Evolutionary conservation across 2,888 invertebrate species (phyloP), one percentile per base, ranked within the genome.

Genomic region (Leucophora obtusa): DNA sequence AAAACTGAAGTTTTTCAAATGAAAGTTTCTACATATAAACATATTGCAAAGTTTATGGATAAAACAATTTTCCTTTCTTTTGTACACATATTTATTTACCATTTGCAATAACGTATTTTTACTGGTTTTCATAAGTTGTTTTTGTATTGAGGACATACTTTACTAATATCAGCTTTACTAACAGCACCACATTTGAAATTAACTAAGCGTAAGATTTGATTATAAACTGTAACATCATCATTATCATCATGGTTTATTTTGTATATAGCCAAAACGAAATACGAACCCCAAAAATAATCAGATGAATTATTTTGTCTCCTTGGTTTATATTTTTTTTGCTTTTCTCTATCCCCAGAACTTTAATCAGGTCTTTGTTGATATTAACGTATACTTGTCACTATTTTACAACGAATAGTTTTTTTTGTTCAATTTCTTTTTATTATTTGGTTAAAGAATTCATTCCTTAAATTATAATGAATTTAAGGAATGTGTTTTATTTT

Each of bases 141-240:
- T 47, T 47, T n/a, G 2, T 47, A 47, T 47, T 47, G 43, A 47
- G n/a, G 43, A 47, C 43, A 47, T 47, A 47, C 43, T 47, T 47
- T 47, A 38, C 2, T n/a, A 47, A n/a, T 7, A 47, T 14, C 43
- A 47, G n/a, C 43, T 14, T 10, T 9, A 10, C 35, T 35, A 38
- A n/a, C 43, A n/a, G 15, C 53, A 47, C 4, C 51, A 71, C 65
- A 47, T 71, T 60, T 65, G 47, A 66, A 65, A 79, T 62, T 70
- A 74, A 74, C 69, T 65, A 74, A 79, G 69, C 79, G 53, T 73
- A 69, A 69, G 73, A 79, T 69, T 69, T 79, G 68, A 73, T 79
- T 69, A 63, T 59, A 65, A 70, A 70, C 50, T 56, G 54, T 75
- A 69, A 33, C 69, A 56, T 56, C n/a, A 54, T 51, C 7, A 17